phyloP scores from a whole-genome alignment of 2,113 vertebrate genomes.

The Mus musculus region GRCm39 chr13:56560501-56561000 shows the following conservation, averaged over 20 bases:
- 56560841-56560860: neutral
- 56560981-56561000: neutral
- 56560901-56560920: neutral
- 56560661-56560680: neutral
- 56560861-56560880: neutral
- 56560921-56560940: neutral
- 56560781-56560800: neutral
- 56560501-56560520: constrained; percentile 13
- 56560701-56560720: neutral
- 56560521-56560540: neutral
- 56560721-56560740: neutral
- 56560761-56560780: neutral
- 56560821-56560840: neutral
- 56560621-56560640: neutral
- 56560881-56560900: neutral
- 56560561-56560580: neutral
- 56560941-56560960: neutral
- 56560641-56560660: rapidly evolving
- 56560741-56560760: neutral
- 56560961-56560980: neutral
- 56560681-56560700: constrained; percentile 32
- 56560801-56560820: neutral
- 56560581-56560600: neutral
- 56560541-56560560: constrained; percentile 23
- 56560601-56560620: neutral